These are phyloP conservation scores for Pelecanus crispus DNA, from an alignment of 2,113 vertebrate species.

Conservation along the genomic window DNA sequence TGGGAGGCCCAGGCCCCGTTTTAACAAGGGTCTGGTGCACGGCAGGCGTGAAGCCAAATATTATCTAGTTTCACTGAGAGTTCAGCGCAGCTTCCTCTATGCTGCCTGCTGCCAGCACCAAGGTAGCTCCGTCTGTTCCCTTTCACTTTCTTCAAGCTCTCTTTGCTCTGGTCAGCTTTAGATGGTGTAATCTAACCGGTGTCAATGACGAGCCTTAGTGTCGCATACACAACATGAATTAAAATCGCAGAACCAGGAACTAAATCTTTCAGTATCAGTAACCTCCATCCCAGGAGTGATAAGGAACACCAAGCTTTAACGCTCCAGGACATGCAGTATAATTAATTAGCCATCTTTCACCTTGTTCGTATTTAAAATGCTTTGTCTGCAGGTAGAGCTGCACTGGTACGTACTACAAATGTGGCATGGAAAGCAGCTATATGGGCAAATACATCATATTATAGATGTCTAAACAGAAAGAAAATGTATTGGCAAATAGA, in stretches of 20 bases:
- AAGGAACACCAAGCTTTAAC: background rate
- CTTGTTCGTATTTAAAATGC: background rate
- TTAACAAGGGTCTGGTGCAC: background rate
- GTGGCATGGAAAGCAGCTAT: background rate
- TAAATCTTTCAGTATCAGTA: background rate
- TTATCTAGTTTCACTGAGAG: background rate
- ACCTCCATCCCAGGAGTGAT: background rate
- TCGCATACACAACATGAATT: background rate
- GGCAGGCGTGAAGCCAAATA: background rate
- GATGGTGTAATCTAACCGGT: rapidly evolving
- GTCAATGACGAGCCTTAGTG: rapidly evolving
- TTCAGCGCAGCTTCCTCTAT: background rate
- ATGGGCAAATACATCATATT: background rate
- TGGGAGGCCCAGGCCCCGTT: rapidly evolving
- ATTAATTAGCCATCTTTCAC: background rate
- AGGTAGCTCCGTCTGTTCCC: background rate
- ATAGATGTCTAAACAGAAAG: background rate
- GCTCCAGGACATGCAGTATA: background rate
- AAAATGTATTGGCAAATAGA: background rate
- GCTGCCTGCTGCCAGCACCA: background rate
- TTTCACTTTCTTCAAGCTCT: background rate
- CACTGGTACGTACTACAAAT: background rate
- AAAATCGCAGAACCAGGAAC: background rate
- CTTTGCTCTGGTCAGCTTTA: background rate
- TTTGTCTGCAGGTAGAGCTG: background rate